Evolutionary conservation across 2,113 vertebrate species (phyloP), one percentile per base, ranked within the genome.

Genomic region (Nipponia nippon): DNA sequence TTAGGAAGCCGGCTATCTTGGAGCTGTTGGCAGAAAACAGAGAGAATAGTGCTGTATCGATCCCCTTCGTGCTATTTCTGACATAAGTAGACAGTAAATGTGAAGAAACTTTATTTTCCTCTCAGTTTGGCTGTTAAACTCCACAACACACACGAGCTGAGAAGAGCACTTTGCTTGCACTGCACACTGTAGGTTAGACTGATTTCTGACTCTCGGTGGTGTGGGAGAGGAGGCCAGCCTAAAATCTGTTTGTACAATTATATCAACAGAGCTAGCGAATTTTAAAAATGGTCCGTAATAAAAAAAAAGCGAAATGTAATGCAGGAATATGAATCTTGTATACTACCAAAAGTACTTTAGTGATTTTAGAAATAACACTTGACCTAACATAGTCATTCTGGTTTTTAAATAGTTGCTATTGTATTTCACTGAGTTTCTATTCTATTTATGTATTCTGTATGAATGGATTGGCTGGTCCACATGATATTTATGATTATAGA

Each of bases 401-500:
- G 5, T 62, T 91, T 95, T 42, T 8, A 67, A 46, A 56, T 59
- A 58, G 49, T 78, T 91, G 62, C 46, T 79, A 17, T 95, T 94
- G 6, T 56, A 73, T 95, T 93, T 93, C 72, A n/a, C 66, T 36
- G 65, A 38, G 46, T 70, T 94, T 83, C 78, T 56, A 5, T 81
- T 93, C 59, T 76, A 46, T 93, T 87, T 77, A 32, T 70, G n/a
- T 66, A 32, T 77, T 83, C 27, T 85, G 30, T 85, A 80, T 69
- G 88, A 87, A 89, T 14, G 26, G 86, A 92, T 93, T 83, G 72
- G 66, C 77, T 91, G 32, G 71, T 80, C 52, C 78, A 87, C 89
- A 88, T 97, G 97, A 91, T 93, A 94, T 69, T 92, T 92, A 56
- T 25, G 66, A 47, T 16, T 91, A 79, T 76, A 71, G 84, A 90